Percentiles rank a stretch among this genome's conserved stretches.
Evolutionary conservation across 2,797 vertebrate genomes (phyloP).

Genomic region (Fistularia tabacaria): DNA sequence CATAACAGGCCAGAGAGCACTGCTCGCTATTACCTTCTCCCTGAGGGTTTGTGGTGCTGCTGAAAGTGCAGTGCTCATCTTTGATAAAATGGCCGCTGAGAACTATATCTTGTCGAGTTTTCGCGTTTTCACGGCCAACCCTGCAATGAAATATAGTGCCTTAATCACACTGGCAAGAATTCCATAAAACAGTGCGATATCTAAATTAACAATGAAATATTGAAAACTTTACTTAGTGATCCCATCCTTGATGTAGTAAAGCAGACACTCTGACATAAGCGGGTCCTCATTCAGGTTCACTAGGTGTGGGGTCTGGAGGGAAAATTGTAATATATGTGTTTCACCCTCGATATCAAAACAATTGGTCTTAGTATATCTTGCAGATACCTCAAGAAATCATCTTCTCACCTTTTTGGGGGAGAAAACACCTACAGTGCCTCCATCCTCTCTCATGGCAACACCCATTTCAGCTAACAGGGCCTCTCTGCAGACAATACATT

Average conservation of each 20-base stretch:
- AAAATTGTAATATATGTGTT: neutral
- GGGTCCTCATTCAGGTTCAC: conserved; percentile 98
- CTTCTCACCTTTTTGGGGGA: conserved; percentile 93
- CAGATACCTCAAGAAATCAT: neutral
- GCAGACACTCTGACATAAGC: conserved; percentile 95
- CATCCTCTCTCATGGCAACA: conserved; percentile 97
- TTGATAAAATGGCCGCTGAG: conserved; percentile 96
- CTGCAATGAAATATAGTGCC: conserved; percentile 57
- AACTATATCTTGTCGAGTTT: conserved; percentile 95
- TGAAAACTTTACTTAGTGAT: conserved; percentile 84
- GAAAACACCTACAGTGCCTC: conserved; percentile 95
- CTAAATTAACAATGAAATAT: neutral
- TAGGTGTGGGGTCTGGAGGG: conserved; percentile 88
- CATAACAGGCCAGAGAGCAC: neutral
- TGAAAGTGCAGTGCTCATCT: conserved; percentile 95
- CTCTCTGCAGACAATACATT: conserved; percentile 75
- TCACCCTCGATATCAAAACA: too few relatives aligned
- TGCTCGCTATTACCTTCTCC: conserved; percentile 80
- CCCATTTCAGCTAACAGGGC: conserved; percentile 98
- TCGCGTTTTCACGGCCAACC: conserved; percentile 92
- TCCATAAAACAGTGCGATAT: neutral
- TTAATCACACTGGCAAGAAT: neutral
- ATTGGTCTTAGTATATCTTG: neutral
- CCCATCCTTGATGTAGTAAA: conserved; percentile 98
- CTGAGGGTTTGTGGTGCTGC: conserved; percentile 80